Conservation (phyloP, 2,113 vertebrate genomes). For the Fregetta grallaria region DNA sequence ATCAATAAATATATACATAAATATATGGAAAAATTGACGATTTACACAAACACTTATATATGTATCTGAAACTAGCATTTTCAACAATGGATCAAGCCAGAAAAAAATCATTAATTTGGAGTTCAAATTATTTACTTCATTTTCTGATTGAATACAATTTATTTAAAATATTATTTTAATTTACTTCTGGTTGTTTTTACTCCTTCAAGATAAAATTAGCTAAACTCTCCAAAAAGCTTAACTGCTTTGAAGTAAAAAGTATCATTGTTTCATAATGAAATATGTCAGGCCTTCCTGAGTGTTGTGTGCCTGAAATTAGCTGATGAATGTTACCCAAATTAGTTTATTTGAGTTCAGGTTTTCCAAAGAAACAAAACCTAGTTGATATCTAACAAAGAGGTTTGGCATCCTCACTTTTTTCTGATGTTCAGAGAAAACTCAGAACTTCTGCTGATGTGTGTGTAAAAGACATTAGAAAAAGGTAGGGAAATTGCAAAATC, state of each 20-base stretch:
- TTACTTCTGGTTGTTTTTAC: neutral
- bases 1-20: neutral
- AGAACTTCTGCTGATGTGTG: neutral
- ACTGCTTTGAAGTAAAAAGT: neutral
- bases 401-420: neutral
- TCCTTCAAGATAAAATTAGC: neutral
- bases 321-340: neutral
- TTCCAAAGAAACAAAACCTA: neutral
- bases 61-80: neutral
- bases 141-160: neutral
- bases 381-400: neutral
- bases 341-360: neutral
- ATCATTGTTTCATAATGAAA: neutral
- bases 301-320: neutral
- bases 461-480: neutral
- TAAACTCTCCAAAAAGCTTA: neutral
- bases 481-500: neutral
- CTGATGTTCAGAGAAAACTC: neutral
- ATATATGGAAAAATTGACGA: neutral
- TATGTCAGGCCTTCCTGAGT: neutral
- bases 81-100: neutral
- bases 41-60: neutral
- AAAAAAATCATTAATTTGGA: neutral
- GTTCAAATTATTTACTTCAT: neutral
- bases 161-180: neutral